A percentile compares a stretch with the other conserved stretches of the same genome.
Conservation (phyloP, 2,113 vertebrate genomes). For the Columbina picui region DNA sequence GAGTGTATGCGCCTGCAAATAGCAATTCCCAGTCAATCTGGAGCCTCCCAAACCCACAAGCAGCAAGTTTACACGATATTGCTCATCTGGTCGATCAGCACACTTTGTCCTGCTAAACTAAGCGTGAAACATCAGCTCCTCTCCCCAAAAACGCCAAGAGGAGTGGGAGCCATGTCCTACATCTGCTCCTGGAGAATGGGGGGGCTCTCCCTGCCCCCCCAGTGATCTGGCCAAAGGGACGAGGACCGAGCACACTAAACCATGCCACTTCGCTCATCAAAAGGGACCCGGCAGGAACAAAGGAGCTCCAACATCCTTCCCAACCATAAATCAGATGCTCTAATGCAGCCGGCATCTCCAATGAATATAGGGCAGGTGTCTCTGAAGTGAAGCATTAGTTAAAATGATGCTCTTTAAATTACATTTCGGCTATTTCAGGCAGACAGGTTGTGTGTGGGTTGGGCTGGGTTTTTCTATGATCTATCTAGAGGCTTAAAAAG, state of each 20-base stretch:
- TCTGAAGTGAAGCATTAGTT: constrained; percentile 74
- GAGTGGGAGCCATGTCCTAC: rapidly evolving
- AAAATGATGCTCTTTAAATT: constrained; percentile 79
- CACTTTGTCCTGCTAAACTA: rapidly evolving
- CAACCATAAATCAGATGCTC: constrained; percentile 68
- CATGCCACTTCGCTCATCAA: background rate
- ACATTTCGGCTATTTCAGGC: constrained; percentile 71
- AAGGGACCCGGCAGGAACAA: constrained; percentile 37
- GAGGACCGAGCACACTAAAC: rapidly evolving
- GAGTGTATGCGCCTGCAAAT: rapidly evolving
- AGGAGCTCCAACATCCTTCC: constrained; percentile 18
- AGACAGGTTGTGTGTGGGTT: constrained; percentile 67
- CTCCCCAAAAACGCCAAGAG: background rate
- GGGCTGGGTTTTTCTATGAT: constrained; percentile 63
- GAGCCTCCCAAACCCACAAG: rapidly evolving
- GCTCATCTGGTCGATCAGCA: background rate
- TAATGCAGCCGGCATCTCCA: constrained; percentile 61
- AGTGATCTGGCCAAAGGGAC: background rate
- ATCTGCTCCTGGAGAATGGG: rapidly evolving
- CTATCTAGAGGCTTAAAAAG: constrained; percentile 77
- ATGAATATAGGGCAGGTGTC: constrained; percentile 74
- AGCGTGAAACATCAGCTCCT: background rate
- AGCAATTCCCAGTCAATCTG: background rate
- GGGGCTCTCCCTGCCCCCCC: background rate
- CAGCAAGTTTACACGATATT: background rate